Evolutionary conservation across 2,797 vertebrate species (phyloP).

Genomic region (Xenops minutus): DNA sequence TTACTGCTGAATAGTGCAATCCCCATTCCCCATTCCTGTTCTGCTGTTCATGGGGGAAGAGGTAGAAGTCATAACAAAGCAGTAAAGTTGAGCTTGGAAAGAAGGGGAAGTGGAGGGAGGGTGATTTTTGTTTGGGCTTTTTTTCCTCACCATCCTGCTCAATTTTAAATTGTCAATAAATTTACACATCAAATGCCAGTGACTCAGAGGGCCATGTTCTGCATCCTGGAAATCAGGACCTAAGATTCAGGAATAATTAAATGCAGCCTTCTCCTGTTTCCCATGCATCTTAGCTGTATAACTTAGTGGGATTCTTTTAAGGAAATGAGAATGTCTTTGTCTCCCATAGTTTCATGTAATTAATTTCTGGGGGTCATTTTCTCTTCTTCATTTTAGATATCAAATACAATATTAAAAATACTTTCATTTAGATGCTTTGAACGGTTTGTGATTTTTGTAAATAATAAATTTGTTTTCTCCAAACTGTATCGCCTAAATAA

Average conservation of each 20-base stretch:
- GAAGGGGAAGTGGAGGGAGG: neutral
- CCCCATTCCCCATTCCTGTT: neutral
- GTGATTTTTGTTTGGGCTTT: neutral
- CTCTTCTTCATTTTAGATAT: neutral
- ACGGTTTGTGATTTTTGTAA: neutral
- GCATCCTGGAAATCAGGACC: neutral
- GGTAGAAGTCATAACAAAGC: neutral
- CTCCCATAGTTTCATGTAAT: neutral
- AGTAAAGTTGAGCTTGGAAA: neutral
- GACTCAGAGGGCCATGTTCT: neutral
- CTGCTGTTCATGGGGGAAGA: neutral
- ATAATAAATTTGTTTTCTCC: neutral
- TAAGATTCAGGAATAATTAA: neutral
- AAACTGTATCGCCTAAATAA: neutral
- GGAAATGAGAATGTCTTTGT: neutral
- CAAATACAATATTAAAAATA: neutral
- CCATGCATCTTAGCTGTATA: neutral
- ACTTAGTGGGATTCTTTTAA: neutral
- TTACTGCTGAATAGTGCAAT: neutral
- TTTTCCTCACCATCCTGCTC: neutral
- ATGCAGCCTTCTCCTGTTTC: neutral
- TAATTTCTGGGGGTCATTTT: neutral
- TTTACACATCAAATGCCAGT: neutral
- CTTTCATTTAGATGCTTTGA: neutral
- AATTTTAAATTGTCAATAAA: neutral